Evolutionary conservation across 2,113 vertebrate genomes (phyloP), one percentile per base, ranked within the genome.

Genomic region (Sclerurus mexicanus): DNA sequence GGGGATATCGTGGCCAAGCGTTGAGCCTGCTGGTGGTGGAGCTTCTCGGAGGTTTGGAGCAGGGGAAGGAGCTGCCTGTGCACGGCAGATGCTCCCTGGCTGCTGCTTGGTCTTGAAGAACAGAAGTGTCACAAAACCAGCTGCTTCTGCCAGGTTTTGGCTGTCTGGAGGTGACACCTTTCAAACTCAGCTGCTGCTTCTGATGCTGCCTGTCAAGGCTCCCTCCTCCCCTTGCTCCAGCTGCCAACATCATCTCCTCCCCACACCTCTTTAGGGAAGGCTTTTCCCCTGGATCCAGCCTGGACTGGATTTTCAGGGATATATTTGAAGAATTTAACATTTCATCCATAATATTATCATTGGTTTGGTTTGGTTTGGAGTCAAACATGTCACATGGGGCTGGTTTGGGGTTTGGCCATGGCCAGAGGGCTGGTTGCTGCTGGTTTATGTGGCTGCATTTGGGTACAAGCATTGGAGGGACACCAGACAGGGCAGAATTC

Each of bases 381-480:
- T 22, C 33, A n/a, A 60, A 24, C 5, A 1, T 5, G 27, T 10
- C 35, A 10, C 0, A 14, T 0, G 0, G 53, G 62, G 22, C 47
- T 52, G 40, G 15, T 59, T 44, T 60, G 44, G 44, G 31, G 30
- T 46, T 52, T 73, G 66, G 16, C 35, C 0, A 0, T 6, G 9
- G 47, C 4, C 22, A 35, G 20, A 39, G 28, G 74, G 24, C 30
- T 40, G 62, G 8, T n/a, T 52, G 89, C 3, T n/a, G 55, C 31
- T 44, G 12, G 1, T 53, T 72, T 63, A 39, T n/a, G 42, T 50
- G 49, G 33, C 12, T 30, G 8, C 69, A 5, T 7, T 15, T 50
- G 52, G 5, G 3, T 12, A 7, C 23, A 9, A 19, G 19, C 2
- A 0, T 2, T 27, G 22, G 5, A 10, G 24, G 4, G 10, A 2